A percentile compares a stretch with the other conserved stretches of the same genome.
Conservation (phyloP, 2,888 invertebrate genomes). For the Diarsia rubi region DNA sequence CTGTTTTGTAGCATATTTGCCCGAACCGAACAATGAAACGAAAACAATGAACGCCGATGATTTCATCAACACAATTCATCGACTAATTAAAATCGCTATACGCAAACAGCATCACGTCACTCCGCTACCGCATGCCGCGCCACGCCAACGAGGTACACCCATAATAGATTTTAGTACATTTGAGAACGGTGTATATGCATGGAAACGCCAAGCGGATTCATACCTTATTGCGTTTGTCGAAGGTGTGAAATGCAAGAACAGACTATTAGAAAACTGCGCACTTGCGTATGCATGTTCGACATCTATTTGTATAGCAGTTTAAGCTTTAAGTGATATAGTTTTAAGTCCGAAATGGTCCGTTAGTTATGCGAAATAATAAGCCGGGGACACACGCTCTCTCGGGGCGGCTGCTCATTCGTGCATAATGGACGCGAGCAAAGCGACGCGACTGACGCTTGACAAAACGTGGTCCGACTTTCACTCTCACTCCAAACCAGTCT, state of each 20-base stretch:
- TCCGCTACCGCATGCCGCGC: constrained; percentile 82
- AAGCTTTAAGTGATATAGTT: constrained; percentile 66
- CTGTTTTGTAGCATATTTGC: constrained; percentile 38
- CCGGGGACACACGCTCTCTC: constrained; percentile 88
- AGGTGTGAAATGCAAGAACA: constrained; percentile 61
- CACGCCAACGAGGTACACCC: constrained; percentile 85
- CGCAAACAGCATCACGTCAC: constrained; percentile 84
- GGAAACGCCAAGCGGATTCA: constrained; percentile 45
- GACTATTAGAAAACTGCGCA: constrained; percentile 68
- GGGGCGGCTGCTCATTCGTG: constrained; percentile 90
- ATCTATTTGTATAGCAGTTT: constrained; percentile 69
- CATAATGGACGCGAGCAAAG: constrained; percentile 88
- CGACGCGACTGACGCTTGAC: constrained; percentile 87
- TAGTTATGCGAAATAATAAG: constrained; percentile 79
- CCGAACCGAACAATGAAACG: constrained; percentile 56
- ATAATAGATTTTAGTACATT: constrained; percentile 80
- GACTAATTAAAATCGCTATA: constrained; percentile 80
- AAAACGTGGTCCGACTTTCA: constrained; percentile 89
- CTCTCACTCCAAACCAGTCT: constrained; percentile 85
- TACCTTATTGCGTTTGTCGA: constrained; percentile 54
- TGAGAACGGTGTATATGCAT: constrained; percentile 71
- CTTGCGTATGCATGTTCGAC: constrained; percentile 73
- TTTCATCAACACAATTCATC: constrained; percentile 77
- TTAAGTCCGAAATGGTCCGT: constrained; percentile 68
- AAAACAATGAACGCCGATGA: constrained; percentile 75